Evolutionary conservation across 1,140 invertebrate genomes (phyloP).

Genomic region (Acromyrmex echinatior): DNA sequence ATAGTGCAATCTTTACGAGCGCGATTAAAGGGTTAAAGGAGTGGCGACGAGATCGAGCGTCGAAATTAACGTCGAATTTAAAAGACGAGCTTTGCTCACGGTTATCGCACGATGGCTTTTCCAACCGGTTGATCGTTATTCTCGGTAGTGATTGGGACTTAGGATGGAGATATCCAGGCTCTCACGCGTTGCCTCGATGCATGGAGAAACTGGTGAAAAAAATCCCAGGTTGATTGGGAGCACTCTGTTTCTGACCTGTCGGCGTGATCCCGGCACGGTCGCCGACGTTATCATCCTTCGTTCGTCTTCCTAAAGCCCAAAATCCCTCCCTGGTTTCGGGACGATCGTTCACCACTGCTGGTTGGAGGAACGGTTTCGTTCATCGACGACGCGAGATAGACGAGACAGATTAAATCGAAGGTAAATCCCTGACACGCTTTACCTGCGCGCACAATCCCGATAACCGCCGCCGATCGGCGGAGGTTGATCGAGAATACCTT

Average conservation of each 20-base stretch:
- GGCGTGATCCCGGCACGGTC: constrained; percentile 63
- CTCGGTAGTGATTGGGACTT: constrained; percentile 27
- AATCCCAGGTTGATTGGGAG: constrained; percentile 70
- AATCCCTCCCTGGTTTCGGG: constrained; percentile 43
- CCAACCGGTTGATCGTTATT: constrained; percentile 41
- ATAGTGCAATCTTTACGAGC: constrained; percentile 49
- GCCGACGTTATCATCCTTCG: constrained; percentile 71
- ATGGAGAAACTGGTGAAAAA: constrained; percentile 44
- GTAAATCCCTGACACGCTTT: constrained; percentile 65
- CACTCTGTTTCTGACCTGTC: constrained; percentile 72
- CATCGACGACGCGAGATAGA: constrained; percentile 55
- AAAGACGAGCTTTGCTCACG: constrained; percentile 32
- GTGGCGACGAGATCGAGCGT: constrained; percentile 50
- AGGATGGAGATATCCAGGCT: constrained; percentile 17
- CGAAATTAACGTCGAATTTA: constrained; percentile 63
- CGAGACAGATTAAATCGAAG: constrained; percentile 72
- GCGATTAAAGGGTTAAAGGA: constrained; percentile 57
- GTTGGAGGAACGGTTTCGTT: constrained; percentile 60
- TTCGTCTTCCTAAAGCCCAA: constrained; percentile 70
- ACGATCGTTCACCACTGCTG: constrained; percentile 45
- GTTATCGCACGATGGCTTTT: constrained; percentile 35
- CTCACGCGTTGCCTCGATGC: constrained; percentile 16
- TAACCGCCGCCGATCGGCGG: constrained; percentile 19
- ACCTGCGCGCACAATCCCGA: constrained; percentile 11
- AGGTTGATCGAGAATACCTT: constrained; percentile 35